These are phyloP conservation scores for Clanis bilineata DNA, from an alignment of 2,888 invertebrate genomes.

Conservation along the genomic window DNA sequence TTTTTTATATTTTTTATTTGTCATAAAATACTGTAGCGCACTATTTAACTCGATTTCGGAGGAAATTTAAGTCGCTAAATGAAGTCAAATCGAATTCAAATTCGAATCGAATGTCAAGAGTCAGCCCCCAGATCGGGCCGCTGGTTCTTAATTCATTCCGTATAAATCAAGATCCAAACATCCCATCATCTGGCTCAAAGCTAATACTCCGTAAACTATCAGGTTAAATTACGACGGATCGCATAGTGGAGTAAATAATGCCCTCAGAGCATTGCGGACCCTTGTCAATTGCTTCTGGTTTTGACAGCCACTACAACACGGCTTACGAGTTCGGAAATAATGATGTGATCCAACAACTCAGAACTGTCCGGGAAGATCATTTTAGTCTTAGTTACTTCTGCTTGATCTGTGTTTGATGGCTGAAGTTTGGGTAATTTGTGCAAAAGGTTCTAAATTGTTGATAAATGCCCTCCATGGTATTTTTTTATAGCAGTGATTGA, in stretches of 20 bases:
- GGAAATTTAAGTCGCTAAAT: no score
- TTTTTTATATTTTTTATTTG: no score
- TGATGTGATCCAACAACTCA: slow-evolving; percentile 8
- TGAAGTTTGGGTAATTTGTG: not conserved
- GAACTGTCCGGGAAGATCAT: not conserved
- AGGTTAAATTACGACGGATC: slow-evolving; percentile 47
- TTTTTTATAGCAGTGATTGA: no score
- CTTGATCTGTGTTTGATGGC: not conserved
- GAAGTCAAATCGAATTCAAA: no score
- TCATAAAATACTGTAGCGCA: no score
- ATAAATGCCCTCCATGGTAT: no score
- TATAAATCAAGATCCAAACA: not conserved
- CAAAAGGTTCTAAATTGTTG: no score
- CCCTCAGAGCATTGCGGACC: slow-evolving; percentile 50
- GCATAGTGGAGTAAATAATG: slow-evolving; percentile 47
- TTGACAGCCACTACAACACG: slow-evolving; percentile 47
- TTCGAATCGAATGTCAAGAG: no score
- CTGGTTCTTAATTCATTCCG: no score
- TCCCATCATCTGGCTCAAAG: not conserved
- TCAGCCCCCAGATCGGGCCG: no score
- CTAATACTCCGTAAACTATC: not conserved
- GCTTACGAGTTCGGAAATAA: slow-evolving; percentile 24
- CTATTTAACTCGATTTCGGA: no score
- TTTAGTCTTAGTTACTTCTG: not conserved
- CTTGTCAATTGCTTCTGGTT: slow-evolving; percentile 63